A percentile compares a stretch with the other conserved stretches of the same genome.
Evolutionary conservation across 2,888 invertebrate genomes (phyloP).

Genomic region (Ischnura elegans): DNA sequence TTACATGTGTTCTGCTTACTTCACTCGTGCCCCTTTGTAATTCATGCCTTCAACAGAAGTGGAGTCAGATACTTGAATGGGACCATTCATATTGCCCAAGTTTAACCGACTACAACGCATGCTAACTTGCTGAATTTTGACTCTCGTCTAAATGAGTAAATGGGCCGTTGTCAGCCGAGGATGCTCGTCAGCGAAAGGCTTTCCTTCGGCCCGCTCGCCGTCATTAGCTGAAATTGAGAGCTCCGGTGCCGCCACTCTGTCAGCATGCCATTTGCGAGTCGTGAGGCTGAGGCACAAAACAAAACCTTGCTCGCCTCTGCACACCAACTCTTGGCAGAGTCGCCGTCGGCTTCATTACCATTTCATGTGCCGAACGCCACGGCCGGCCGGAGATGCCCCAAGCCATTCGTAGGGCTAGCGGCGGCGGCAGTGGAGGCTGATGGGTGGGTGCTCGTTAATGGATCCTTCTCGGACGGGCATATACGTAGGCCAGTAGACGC

Average conservation of each 20-base stretch:
- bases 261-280: neutral
- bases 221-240: neutral
- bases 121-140: neutral
- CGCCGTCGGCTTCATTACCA: neutral
- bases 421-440: neutral
- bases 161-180: too few species aligned
- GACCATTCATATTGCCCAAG: neutral
- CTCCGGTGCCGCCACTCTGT: neutral
- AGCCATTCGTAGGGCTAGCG: neutral
- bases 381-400: neutral
- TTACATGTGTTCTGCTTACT: too few species aligned
- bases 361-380: neutral
- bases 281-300: neutral
- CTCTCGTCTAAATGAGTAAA: too few species aligned
- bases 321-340: neutral
- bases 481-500: neutral
- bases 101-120: neutral
- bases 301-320: neutral
- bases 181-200: too few species aligned
- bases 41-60: too few species aligned
- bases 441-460: neutral
- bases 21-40: too few species aligned
- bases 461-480: neutral
- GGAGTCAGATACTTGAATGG: too few species aligned
- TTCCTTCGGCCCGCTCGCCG: neutral